Base-by-base conservation (phyloP, 2,888 invertebrate species). In the Schrankia costaestrigalis region DNA sequence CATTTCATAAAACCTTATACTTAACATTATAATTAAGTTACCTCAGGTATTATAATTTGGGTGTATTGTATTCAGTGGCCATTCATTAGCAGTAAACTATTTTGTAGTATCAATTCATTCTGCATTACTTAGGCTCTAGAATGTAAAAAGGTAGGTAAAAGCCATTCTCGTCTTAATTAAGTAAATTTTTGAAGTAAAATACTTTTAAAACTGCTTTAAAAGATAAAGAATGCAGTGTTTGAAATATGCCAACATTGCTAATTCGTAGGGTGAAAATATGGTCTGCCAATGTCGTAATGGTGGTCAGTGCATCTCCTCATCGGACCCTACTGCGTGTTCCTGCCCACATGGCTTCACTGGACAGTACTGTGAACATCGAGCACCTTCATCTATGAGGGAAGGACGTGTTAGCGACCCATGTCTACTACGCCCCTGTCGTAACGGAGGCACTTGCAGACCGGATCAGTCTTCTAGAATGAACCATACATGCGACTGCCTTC, bases 401-500 rank as follows among this genome's bases (percentile, higher is more conserved):
- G 52, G 45, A 13, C 45, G 66, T 4, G 82, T 84, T 34, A 34
- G 69, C 53, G 56, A 93, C 91, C 54, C 89, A 45, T 69, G 91
- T 90, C 80, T 90, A 7, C 78, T 89, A 1, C 82, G 84, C 15
- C 96, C 96, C 0, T 97, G 97, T 68, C 90, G 90, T 56, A 95
- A 97, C 71, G 93, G 92, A 0, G 97, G 95, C 21, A 90, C 90
- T 0, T 98, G 98, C 71, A 75, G 81, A 17, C 87, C 87, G 3
- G 53, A 90, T 88, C 40, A 47, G 14, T 34, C 43, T n/a, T 45
- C 59, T 3, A 48, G 60, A 26, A 64, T 73, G 69, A 79, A 79
- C 23, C 94, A 93, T 66, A 89, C 91, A 5, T 98, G 98, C 71
- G 91, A 93, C 60, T 98, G 98, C 68, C 91, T 91, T 0, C 83